Evolutionary conservation across 1,140 invertebrate genomes (phyloP).

Genomic region (Drosophila punjabiensis): DNA sequence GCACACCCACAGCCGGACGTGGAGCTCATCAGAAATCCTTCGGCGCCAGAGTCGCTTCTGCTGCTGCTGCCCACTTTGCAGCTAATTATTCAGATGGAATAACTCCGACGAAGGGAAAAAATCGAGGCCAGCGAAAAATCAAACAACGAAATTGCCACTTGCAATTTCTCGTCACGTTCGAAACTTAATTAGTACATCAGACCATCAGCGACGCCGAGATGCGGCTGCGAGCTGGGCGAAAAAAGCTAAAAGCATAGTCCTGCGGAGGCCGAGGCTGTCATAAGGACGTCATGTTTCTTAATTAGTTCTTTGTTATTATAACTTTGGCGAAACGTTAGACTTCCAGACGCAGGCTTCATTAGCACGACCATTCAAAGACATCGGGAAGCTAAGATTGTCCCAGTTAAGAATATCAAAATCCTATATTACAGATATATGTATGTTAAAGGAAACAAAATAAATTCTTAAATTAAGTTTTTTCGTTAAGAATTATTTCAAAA

Average conservation of each 20-base stretch:
- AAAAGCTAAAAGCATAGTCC: conserved; percentile 1
- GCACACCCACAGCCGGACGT: conserved; percentile 50
- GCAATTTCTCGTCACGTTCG: conserved; percentile 82
- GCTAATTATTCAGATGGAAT: conserved; percentile 82
- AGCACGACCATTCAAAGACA: conserved; percentile 22
- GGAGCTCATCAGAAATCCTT: conserved; percentile 29
- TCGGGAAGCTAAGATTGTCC: not conserved
- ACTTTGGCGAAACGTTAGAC: conserved; percentile 53
- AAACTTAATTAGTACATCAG: conserved; percentile 84
- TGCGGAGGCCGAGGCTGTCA: conserved; percentile 56
- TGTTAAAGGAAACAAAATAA: too few relatives aligned
- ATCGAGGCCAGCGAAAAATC: conserved; percentile 64
- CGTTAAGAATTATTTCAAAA: too few relatives aligned
- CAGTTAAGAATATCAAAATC: not conserved
- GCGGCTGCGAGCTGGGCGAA: conserved; percentile 4
- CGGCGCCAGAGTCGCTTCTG: conserved; percentile 56
- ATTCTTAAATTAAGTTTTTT: not conserved
- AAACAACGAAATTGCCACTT: conserved; percentile 82
- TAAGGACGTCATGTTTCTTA: conserved; percentile 83
- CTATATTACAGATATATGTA: not conserved
- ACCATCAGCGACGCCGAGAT: conserved; percentile 60
- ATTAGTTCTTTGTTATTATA: conserved; percentile 83
- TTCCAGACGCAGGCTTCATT: conserved; percentile 55
- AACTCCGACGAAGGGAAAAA: conserved; percentile 20
- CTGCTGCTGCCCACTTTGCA: conserved; percentile 70